phyloP scores from a whole-genome alignment of 1,140 invertebrate species.

The Megalopta genalis region DNA sequence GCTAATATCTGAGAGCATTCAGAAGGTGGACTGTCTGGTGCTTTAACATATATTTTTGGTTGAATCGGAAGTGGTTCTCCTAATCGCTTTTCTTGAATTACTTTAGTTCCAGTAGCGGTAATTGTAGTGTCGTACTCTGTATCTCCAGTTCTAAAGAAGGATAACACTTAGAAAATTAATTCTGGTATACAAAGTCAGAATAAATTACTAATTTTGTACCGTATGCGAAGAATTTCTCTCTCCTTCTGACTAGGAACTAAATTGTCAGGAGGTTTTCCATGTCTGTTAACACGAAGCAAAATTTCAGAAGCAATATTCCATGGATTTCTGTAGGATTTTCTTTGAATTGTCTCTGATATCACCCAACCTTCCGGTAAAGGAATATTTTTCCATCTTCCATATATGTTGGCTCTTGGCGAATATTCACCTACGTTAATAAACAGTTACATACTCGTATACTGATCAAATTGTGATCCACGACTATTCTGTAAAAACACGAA shows the following conservation, averaged over 20 bases:
- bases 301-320: constrained; percentile 29
- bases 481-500: too few relatives aligned
- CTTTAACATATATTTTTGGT: constrained; percentile 7
- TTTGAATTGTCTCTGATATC: constrained; percentile 65
- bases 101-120: constrained; percentile 47
- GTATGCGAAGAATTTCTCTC: constrained; percentile 64
- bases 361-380: constrained; percentile 55
- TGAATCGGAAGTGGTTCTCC: constrained; percentile 30
- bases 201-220: constrained; percentile 42
- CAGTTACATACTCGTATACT: not conserved
- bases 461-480: too few relatives aligned
- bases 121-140: constrained; percentile 64
- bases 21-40: constrained; percentile 7
- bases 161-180: too few relatives aligned
- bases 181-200: too few relatives aligned
- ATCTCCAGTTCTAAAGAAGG: constrained; percentile 60
- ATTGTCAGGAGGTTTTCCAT: constrained; percentile 51
- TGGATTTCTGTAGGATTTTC: constrained; percentile 59
- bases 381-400: constrained; percentile 22
- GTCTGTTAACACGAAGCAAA: constrained; percentile 17
- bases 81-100: constrained; percentile 44
- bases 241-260: constrained; percentile 61
- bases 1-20: constrained; percentile 26
- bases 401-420: constrained; percentile 1
- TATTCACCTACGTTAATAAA: constrained; percentile 24